Conservation (phyloP, 2,888 invertebrate genomes). For the Minunthozetes semirufus region DNA sequence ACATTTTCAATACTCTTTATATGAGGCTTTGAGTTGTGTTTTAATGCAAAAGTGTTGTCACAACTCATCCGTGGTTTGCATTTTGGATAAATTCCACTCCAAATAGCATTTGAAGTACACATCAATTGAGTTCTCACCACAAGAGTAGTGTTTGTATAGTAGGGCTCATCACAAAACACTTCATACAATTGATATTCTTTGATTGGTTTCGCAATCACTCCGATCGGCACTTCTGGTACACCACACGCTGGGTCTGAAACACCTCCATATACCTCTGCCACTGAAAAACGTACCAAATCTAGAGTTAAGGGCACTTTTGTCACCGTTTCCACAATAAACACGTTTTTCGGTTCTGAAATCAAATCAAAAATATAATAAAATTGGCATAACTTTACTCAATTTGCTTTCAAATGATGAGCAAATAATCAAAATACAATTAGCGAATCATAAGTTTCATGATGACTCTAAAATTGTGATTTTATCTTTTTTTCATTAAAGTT, state of each 20-base stretch:
- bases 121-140: background rate
- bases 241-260: background rate
- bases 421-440: no score
- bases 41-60: background rate
- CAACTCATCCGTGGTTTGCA: background rate
- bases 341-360: background rate
- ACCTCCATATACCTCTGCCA: background rate
- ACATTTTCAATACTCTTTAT: background rate
- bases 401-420: no score
- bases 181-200: slow-evolving; percentile 11
- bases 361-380: no score
- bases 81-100: slow-evolving; percentile 9
- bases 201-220: background rate
- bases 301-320: background rate
- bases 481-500: no score
- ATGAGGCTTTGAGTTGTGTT: background rate
- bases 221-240: background rate
- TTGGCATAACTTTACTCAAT: no score
- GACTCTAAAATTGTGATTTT: no score
- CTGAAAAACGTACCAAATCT: slow-evolving; percentile 7
- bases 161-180: background rate
- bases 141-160: background rate
- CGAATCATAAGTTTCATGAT: no score
- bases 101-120: background rate
- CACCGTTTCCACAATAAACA: background rate